phyloP scores from a whole-genome alignment of 1,140 invertebrate genomes.

The Sitobion miscanthi region DNA sequence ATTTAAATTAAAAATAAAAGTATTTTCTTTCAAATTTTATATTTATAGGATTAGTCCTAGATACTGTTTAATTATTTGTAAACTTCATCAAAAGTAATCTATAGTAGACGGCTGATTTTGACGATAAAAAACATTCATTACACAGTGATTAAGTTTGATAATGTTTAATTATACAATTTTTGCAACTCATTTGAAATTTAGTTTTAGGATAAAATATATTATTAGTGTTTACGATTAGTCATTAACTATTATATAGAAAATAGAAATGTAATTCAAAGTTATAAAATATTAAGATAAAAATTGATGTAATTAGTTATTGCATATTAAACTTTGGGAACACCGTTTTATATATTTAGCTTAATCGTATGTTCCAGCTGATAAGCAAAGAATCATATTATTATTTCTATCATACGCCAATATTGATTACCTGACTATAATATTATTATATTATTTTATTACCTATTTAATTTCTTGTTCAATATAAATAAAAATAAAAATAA shows the following conservation, averaged over 20 bases:
- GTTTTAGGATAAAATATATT: not conserved
- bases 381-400: not conserved
- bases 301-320: not conserved
- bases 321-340: not conserved
- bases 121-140: not conserved
- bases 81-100: not conserved
- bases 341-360: slow-evolving; percentile 7
- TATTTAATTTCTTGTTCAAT: not conserved
- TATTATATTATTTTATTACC: not conserved
- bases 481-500: not conserved
- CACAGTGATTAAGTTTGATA: not conserved
- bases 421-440: not conserved
- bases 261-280: not conserved
- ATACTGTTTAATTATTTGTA: not conserved
- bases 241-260: not conserved
- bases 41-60: not conserved
- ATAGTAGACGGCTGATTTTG: not conserved
- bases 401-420: not conserved
- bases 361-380: not conserved
- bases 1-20: not conserved
- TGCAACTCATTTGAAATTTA: not conserved
- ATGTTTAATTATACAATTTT: not conserved
- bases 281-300: not conserved
- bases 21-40: not conserved
- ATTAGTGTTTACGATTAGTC: not conserved